Base-by-base conservation (phyloP, 2,113 vertebrate species). In the Trematocara variabile region DNA sequence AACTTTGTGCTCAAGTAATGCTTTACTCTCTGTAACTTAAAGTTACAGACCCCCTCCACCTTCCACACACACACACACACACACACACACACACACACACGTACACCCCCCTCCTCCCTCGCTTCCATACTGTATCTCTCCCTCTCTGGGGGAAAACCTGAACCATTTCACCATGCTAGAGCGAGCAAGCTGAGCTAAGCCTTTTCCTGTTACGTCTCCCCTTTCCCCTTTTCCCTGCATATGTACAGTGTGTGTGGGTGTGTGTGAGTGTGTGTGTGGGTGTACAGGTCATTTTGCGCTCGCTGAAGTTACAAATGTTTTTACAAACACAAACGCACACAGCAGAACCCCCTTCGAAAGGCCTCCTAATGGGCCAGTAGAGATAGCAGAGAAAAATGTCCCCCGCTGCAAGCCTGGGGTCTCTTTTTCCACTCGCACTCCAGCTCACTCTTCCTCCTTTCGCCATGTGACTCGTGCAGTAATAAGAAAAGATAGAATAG, bases 141-240 rank as follows among this genome's bases (percentile, higher is more conserved):
- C 50, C 82, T 77, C 70, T 65, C 78, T 34, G 81, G 79, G 75
- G 88, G 88, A 12, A 55, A 94, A 90, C 86, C 86, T 90, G 85
- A 90, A 89, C 90, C 89, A 52, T 86, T 88, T 83, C 88, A 86
- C 83, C 85, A 81, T 52, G 83, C 89, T 56, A 73, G 86, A 83
- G 83, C 83, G 28, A 89, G 91, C 86, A 55, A 88, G 92, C 94
- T 92, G 92, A 95, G 93, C 94, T 96, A 96, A 97, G 96, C 95
- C 94, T 96, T 92, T 98, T 97, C 95, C 94, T 97, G 95, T 95
- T 91, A 90, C 80, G 79, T 92, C 89, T 90, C 88, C 78, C 79
- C 83, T 83, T 87, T 79, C 84, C 80, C 77, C 33, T 89, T 87
- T 90, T 87, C 88, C 90, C 87, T 93, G 87, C 58, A 91, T 88